Percentiles rank a stretch among this genome's conserved stretches.
Evolutionary conservation across 2,888 invertebrate species (phyloP).

Genomic region (Drosophila anomelani): DNA sequence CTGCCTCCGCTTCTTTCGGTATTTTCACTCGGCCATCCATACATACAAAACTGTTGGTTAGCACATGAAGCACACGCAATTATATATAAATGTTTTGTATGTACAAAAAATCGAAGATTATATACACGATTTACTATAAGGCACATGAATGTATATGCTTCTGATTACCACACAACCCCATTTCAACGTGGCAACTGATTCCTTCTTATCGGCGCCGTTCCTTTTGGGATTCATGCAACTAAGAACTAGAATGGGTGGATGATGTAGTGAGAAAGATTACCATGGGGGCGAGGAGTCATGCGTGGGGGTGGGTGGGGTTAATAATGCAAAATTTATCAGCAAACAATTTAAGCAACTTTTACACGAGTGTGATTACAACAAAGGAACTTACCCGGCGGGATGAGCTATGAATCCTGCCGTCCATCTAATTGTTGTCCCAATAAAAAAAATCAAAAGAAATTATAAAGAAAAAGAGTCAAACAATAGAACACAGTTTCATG

Average conservation of each 20-base stretch:
- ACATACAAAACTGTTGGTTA: constrained; percentile 35
- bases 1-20: constrained; percentile 28
- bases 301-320: constrained; percentile 9
- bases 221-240: constrained; percentile 36
- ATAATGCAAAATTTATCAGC: constrained; percentile 18
- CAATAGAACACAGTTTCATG: constrained; percentile 84
- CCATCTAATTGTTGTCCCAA: constrained; percentile 85
- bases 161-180: constrained; percentile 3
- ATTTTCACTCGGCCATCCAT: constrained; percentile 37
- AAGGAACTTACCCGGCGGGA: constrained; percentile 85
- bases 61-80: constrained; percentile 33
- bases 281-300: constrained; percentile 13
- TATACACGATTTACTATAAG: constrained; percentile 27
- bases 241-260: constrained; percentile 10
- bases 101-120: constrained; percentile 24
- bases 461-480: constrained; percentile 83
- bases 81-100: constrained; percentile 8
- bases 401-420: constrained; percentile 85
- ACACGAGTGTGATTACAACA: constrained; percentile 55
- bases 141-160: constrained; percentile 33
- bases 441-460: constrained; percentile 85
- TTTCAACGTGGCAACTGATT: constrained; percentile 9
- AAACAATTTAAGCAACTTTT: constrained; percentile 49
- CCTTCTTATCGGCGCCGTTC: constrained; percentile 10
- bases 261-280: constrained; percentile 10